Base-by-base conservation (phyloP, 2,113 vertebrate species). In the pig (Sus scrofa) region DNA sequence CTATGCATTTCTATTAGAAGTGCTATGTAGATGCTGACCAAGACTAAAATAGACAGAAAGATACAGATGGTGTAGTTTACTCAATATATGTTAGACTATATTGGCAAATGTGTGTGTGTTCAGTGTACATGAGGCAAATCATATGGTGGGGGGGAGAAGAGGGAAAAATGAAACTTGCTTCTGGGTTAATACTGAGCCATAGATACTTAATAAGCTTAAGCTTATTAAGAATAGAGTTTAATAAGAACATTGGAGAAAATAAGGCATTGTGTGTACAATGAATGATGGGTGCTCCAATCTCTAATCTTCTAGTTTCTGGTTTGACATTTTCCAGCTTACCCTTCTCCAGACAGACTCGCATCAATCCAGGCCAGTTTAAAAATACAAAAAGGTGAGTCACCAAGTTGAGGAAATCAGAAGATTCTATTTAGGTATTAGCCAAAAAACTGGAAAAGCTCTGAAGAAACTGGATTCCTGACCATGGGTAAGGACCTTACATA, bases 341-440 rank as follows among this genome's bases (percentile, higher is more conserved):
- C 11, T 30, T 63, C n/a, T 89, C 60, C 78, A 81, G 71, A 87
- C 0, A 73, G 26, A 56, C 7, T 65, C 67, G 1, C n/a, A 65
- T 74, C 67, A 82, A 44, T 39, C 12, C 86, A 74, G 67, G 50
- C 2, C 67, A 89, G 34, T 89, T 88, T n/a, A 82, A 93, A 94
- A 56, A 89, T 54, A 83, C 39, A 82, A 74, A 60, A 74, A 74
- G 5, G 16, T 56, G 56, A 82, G 67, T 54, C 77, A 82, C n/a
- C n/a, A 26, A n/a, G 56, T 82, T 82, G 37, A 88, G 75, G 65
- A 70, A 50, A 63, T 73, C 39, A 56, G 39, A 82, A 88, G 58
- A 82, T 54, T 39, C 75, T 63, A 73, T 22, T 34, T 37, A 65
- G 26, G 26, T 65, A 88, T 34, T 70, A 56, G 26, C 26, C 67